Base-by-base conservation (phyloP, 2,888 invertebrate species). In the Mactromeris polynyma region DNA sequence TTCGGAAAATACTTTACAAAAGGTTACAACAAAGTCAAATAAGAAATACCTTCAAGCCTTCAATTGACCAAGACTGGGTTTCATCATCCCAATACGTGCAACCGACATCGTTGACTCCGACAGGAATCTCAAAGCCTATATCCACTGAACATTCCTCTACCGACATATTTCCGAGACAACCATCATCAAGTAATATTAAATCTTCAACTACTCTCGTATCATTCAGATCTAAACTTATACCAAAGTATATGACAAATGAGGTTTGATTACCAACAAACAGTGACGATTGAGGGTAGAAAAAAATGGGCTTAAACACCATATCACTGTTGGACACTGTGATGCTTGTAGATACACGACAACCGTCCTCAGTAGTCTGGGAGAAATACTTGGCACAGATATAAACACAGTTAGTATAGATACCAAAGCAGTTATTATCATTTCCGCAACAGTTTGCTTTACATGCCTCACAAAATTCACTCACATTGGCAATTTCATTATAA, bases 41-140 rank as follows among this genome's bases (percentile, higher is more conserved):
- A n/a, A n/a, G n/a, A n/a, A n/a, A n/a, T 78, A 84, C 84, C 84
- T 84, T 42, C 7, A 84, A 36, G n/a, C 84, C 77, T 21, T 51
- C 33, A 26, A 33, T 33, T 14, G 84, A 78, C 84, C 84, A 84
- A 40, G 42, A 51, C 26, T 84, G 51, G n/a, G 42, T 36, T 1
- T 6, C n/a, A 19, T 31, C 51, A 46, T 84, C 51, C 84, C 84
- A 84, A 26, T 51, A 84, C 19, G 31, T 36, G 26, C 84, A 84
- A 4, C 51, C 78, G 9, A 84, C 11, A 21, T 46, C 33, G 11
- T 69, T 69, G 19, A 84, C 36, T 14, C n/a, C 33, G 14, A 84
- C 26, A 38, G 84, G 38, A 46, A 84, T 26, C 36, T 77, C 19
- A 26, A 84, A 19, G n/a, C 31, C 78, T 11, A 84, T 46, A n/a